phyloP scores from a whole-genome alignment of 2,888 invertebrate species.

The Cheiracanthium punctorium region DNA sequence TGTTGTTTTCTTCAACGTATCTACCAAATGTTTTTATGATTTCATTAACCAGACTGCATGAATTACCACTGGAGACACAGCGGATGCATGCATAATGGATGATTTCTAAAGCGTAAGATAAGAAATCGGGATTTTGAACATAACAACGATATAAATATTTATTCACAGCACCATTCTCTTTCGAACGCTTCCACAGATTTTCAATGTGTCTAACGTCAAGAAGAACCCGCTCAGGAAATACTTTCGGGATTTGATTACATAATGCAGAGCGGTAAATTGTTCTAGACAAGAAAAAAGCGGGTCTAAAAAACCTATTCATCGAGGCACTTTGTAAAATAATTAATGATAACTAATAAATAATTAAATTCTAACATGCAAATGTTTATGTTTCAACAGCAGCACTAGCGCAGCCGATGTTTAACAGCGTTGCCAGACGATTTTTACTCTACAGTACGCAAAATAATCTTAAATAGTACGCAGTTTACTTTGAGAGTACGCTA shows the following conservation, averaged over 20 bases:
- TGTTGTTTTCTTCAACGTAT: neutral
- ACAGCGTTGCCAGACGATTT: no score
- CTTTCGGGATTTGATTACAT: neutral
- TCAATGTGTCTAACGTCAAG: constrained; percentile 1
- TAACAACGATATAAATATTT: constrained; percentile 23
- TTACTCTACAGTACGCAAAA: no score
- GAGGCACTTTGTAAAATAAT: no score
- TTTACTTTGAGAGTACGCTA: no score
- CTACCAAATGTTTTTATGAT: constrained; percentile 13
- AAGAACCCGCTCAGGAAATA: neutral
- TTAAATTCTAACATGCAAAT: no score
- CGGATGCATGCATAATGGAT: constrained; percentile 24
- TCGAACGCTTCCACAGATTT: constrained; percentile 12
- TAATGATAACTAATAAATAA: no score
- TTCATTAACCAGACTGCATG: neutral
- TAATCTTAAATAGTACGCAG: no score
- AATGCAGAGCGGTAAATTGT: neutral
- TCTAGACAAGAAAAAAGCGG: neutral
- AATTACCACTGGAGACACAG: neutral
- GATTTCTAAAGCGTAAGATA: constrained; percentile 12
- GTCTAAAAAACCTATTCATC: neutral
- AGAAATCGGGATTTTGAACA: constrained; percentile 22
- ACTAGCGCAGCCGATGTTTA: no score
- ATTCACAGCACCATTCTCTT: neutral
- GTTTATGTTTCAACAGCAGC: no score